Evolutionary conservation across 2,888 invertebrate species (phyloP), one percentile per base, ranked within the genome.

Genomic region (Tenthredo mesomela): DNA sequence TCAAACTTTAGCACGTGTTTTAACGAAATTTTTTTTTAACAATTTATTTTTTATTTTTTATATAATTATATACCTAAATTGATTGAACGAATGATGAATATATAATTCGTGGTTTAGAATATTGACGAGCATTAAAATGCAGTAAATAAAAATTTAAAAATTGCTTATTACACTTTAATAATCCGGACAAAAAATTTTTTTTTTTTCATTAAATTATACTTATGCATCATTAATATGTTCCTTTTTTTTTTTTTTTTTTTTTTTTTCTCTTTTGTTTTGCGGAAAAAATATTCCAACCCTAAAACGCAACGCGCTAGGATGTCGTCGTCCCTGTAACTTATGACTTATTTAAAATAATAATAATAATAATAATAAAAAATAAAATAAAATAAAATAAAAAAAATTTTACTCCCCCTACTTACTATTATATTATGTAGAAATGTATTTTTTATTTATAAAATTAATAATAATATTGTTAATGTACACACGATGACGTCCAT

Each of bases 381-480:
- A n/a, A n/a, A n/a, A n/a, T n/a, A n/a, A n/a, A n/a, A n/a, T n/a
- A n/a, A n/a, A n/a, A n/a, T n/a, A 67, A 67, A 43, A 78, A 77
- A 50, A 78, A 58, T 37, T 61, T 58, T 61, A 43, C 40, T 29
- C 40, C 75, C 33, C 21, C 58, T 54, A 77, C 78, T 84, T 67
- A 84, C 67, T 84, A 84, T 67, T 84, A 43, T 84, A 47, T 73
- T 25, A 33, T 65, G 77, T 84, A 84, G 84, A 78, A 47, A 84
- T 65, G 33, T 84, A 84, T 84, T 84, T 84, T 77, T 84, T 84
- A 84, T 77, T 84, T 84, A 84, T 84, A 77, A 84, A 25, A 75
- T 25, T 83, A 84, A 43, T 18, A 50, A 65, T 73, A 47, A 82
- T 84, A 50, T 84, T 78, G 40, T 84, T 77, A 84, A 84, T 67